A percentile compares a stretch with the other conserved stretches of the same genome.
Conservation (phyloP, 2,113 vertebrate species). For the Columba livia region DNA sequence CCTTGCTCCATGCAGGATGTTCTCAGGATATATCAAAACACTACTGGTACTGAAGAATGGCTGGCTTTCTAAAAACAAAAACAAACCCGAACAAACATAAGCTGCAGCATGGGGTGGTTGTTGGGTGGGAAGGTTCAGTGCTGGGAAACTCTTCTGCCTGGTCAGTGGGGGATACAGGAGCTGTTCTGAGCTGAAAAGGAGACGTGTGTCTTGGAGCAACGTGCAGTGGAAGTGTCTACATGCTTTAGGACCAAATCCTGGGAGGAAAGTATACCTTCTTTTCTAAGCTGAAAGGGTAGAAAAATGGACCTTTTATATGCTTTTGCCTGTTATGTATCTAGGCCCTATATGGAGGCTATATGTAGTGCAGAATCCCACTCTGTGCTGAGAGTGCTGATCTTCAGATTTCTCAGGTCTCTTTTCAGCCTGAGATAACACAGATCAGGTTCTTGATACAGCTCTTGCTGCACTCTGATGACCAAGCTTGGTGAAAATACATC, state of each 20-base stretch:
- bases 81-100: not conserved
- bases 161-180: not conserved
- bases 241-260: not conserved
- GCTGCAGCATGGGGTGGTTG: not conserved
- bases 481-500: not conserved
- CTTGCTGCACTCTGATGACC: not conserved
- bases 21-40: not conserved
- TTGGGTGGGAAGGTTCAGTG: not conserved
- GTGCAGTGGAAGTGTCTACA: not conserved
- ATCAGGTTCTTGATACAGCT: not conserved
- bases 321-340: not conserved
- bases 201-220: not conserved
- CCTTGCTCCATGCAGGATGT: fast-evolving
- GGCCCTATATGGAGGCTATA: fast-evolving
- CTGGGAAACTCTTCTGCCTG: not conserved
- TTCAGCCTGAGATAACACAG: not conserved
- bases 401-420: not conserved
- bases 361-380: not conserved
- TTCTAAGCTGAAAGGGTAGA: not conserved
- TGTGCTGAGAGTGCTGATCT: not conserved
- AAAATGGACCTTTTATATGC: not conserved
- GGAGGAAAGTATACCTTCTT: not conserved
- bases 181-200: not conserved
- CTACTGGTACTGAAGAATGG: not conserved
- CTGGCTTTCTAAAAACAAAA: not conserved